A percentile compares a stretch with the other conserved stretches of the same genome.
Evolutionary conservation across 2,113 vertebrate genomes (phyloP).

Genomic region (Conger conger): DNA sequence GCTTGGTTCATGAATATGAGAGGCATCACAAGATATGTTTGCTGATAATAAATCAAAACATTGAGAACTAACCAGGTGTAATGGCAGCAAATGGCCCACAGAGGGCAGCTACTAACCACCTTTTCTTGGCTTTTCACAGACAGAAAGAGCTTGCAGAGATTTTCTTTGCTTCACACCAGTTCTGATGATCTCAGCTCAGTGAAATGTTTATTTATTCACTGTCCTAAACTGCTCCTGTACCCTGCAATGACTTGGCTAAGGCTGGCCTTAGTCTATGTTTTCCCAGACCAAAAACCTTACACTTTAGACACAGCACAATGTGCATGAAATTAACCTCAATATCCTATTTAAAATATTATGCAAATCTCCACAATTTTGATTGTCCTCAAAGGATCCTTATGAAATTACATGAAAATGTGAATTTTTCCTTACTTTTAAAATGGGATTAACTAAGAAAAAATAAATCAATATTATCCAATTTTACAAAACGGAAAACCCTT

Average conservation of each 20-base stretch:
- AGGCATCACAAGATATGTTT: neutral
- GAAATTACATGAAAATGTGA: too few relatives aligned
- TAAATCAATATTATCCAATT: neutral
- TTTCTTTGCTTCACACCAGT: neutral
- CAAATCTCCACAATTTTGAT: too few relatives aligned
- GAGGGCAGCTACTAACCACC: conserved; percentile 10
- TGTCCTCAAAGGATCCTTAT: too few relatives aligned
- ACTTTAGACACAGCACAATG: neutral
- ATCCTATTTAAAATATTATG: too few relatives aligned
- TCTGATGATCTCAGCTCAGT: conserved; percentile 4
- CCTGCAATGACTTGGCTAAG: neutral
- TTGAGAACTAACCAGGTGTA: neutral
- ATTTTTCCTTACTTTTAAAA: too few relatives aligned
- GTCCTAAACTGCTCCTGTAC: conserved; percentile 1
- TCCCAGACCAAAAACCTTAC: neutral
- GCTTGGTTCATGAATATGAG: neutral
- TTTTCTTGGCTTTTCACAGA: neutral
- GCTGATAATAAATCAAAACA: conserved; percentile 4
- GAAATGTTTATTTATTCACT: conserved; percentile 6
- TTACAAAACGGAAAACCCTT: neutral
- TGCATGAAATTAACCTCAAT: too few relatives aligned
- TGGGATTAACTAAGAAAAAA: too few relatives aligned
- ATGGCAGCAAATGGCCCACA: conserved; percentile 1
- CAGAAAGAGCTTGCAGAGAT: neutral
- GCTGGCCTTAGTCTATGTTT: neutral